Base-by-base conservation (phyloP, 2,797 vertebrate genomes). In the Acrossocheilus wenchowensis region DNA sequence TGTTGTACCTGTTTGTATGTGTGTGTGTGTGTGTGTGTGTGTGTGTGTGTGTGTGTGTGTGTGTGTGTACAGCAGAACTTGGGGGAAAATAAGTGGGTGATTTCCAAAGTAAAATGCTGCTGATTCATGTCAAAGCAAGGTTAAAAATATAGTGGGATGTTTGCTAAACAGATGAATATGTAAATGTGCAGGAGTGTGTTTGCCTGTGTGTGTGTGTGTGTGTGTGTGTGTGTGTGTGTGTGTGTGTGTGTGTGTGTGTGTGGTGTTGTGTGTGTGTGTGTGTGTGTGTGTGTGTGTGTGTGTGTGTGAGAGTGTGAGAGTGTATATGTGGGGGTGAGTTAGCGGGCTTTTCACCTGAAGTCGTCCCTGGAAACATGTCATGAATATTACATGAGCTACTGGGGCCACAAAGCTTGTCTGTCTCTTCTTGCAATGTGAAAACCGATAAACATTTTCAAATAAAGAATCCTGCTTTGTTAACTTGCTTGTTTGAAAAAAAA, bases 331-430 rank as follows among this genome's bases (percentile, higher is more conserved):
- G 87, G 23, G 17, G 90, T 88, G 90, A 95, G 95, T 96, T 95
- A 95, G 92, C 93, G 93, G 92, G 89, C 92, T 92, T 93, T 93
- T 92, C 93, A 92, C 91, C 90, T 93, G 92, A 95, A 93, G 93
- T 92, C 94, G 94, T 95, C 92, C 93, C 92, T 94, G 95, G 96
- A 92, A 89, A 94, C 91, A 95, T 92, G 93, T 93, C 95, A 92
- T 91, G 91, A 92, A 87, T 88, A 87, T 84, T 87, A 92, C 91
- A 92, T 92, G 90, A 94, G 95, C 94, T 95, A 91, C 94, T 93
- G 95, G 96, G 95, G 95, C 95, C 94, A 95, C 94, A 92, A 95
- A 95, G 95, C 96, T 96, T 94, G 94, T 96, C 95, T 96, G 93
- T 96, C 95, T 95, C 96, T 94, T 95, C 93, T 96, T 93, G 96